Evolutionary conservation across 2,113 vertebrate species (phyloP), one percentile per base, ranked within the genome.

Genomic region (Sprattus sprattus): DNA sequence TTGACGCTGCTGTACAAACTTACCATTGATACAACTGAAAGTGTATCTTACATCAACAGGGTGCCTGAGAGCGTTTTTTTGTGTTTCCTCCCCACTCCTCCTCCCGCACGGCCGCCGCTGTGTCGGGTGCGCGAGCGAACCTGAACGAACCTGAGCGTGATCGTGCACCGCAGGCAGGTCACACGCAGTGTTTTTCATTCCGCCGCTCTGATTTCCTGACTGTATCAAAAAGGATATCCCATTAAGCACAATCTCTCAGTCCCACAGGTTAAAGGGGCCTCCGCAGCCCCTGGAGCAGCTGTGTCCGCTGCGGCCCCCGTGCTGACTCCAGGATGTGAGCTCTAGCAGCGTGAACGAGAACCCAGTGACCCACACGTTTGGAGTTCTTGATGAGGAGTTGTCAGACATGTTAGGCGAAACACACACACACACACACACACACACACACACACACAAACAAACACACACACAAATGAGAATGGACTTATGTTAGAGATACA

Each of bases 191-290:
- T 50, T 32, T 8, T 46, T n/a, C 80, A 82, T 32, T 32, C 32
- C 13, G 78, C 6, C 22, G 3, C 75, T 47, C 57, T 82, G 46
- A 82, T 85, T 85, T 82, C 80, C 83, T 82, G 20, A 5, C 71
- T 52, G 45, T 32, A 82, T 49, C 45, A 15, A 50, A 47, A 25
- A 50, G 84, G 84, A 84, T 81, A 75, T 88, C 84, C 82, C 81
- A 50, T 75, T 44, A 28, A 75, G 32, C 4, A n/a, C 11, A 10
- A 46, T 85, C 78, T 71, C 46, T 81, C 60, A 39, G 47, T 9
- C 22, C 15, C 81, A 7, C 16, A 39, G 45, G 28, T 54, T 11
- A 32, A 78, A 83, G 46, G 45, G 16, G 64, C 50, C 25, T 67
- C n/a, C 28, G 54, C 54, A 57, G 46, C 44, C 50, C 54, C 28